phyloP scores from a whole-genome alignment of 2,888 invertebrate genomes.

The Portevinia maculata region DNA sequence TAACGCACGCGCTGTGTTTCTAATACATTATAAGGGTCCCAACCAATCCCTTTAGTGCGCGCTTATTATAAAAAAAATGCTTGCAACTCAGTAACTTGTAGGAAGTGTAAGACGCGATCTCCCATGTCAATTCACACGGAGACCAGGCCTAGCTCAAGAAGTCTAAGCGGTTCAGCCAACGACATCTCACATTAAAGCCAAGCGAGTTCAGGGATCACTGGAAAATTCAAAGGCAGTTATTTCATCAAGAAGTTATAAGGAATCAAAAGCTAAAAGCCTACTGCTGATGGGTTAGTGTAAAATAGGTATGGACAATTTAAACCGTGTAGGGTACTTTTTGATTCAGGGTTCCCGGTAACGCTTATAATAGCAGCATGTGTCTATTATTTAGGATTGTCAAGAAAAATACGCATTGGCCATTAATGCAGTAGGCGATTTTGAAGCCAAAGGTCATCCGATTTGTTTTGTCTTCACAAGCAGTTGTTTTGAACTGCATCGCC shows the following conservation, averaged over 20 bases:
- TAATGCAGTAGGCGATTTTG: constrained; percentile 1
- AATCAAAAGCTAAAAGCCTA: not conserved
- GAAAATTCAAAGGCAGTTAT: not conserved
- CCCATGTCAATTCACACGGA: constrained; percentile 13
- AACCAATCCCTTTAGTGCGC: too few species aligned
- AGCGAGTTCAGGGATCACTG: not conserved
- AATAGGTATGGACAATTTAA: constrained; percentile 19
- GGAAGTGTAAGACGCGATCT: constrained; percentile 13
- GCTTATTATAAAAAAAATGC: too few species aligned
- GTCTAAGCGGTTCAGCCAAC: not conserved
- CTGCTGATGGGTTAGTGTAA: constrained; percentile 14
- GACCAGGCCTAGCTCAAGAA: too few species aligned
- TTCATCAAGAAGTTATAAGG: not conserved
- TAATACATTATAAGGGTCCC: too few species aligned
- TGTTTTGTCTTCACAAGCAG: not conserved
- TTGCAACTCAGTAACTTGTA: constrained; percentile 16
- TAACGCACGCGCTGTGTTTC: too few species aligned
- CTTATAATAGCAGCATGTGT: constrained; percentile 25
- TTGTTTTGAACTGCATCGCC: constrained; percentile 5
- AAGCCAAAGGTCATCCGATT: too few species aligned
- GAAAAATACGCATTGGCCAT: constrained; percentile 1
- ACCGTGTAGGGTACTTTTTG: too few species aligned
- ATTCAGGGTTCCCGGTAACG: too few species aligned
- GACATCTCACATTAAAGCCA: not conserved
- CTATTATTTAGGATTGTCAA: constrained; percentile 9